A percentile compares a stretch with the other conserved stretches of the same genome.
Evolutionary conservation across 1,140 invertebrate genomes (phyloP).

Genomic region (Drosophila mojavensis): DNA sequence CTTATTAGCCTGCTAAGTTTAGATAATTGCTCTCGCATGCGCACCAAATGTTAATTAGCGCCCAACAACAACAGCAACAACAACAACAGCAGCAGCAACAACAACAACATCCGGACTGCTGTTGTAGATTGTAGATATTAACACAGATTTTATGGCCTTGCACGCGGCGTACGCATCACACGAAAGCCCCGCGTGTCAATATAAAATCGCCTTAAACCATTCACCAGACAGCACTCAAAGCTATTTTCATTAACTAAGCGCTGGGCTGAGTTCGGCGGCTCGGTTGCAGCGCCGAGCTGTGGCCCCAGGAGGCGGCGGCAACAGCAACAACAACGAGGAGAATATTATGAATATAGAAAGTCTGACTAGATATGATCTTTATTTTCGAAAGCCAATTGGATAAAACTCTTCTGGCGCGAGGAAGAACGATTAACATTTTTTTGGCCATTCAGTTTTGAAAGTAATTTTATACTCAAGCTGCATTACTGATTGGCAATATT

Average conservation of each 20-base stretch:
- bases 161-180: conserved; percentile 23
- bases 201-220: conserved; percentile 8
- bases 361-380: background rate
- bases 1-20: conserved; percentile 65
- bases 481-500: too few relatives aligned
- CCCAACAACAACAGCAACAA: conserved; percentile 22
- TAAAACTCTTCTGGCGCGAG: too few relatives aligned
- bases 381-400: background rate
- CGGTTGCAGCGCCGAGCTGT: conserved; percentile 38
- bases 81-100: conserved; percentile 12
- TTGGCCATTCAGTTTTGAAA: too few relatives aligned
- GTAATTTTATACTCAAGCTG: too few relatives aligned
- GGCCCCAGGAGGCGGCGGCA: conserved; percentile 8
- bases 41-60: conserved; percentile 60
- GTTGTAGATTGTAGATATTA: conserved; percentile 62
- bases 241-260: conserved; percentile 42
- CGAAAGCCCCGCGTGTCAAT: conserved; percentile 1
- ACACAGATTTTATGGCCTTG: conserved; percentile 73
- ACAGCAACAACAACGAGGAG: background rate
- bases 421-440: too few relatives aligned
- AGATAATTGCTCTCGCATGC: conserved; percentile 69
- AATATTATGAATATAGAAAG: background rate
- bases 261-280: conserved; percentile 19
- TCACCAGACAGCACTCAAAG: conserved; percentile 15
- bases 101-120: background rate